A percentile compares a stretch with the other conserved stretches of the same genome.
phyloP scores from a whole-genome alignment of 2,888 invertebrate genomes.

The Homarus gammarus region DNA sequence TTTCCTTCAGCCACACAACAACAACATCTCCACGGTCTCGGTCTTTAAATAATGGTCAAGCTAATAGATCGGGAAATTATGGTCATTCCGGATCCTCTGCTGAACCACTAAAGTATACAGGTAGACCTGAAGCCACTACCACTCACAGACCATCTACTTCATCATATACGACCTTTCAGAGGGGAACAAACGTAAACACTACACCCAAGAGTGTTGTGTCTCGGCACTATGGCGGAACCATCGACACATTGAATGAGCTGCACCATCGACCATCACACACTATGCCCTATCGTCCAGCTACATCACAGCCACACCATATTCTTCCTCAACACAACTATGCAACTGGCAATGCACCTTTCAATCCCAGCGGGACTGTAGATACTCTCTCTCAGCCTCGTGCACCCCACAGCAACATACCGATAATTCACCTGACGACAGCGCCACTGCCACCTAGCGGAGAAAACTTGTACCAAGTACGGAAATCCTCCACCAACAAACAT shows the following conservation, averaged over 20 bases:
- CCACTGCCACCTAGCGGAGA: not conserved
- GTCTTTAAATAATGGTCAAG: not conserved
- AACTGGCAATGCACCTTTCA: conserved; percentile 21
- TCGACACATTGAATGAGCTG: not conserved
- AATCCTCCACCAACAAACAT: not conserved
- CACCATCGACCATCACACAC: not conserved
- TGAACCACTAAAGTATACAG: too few species aligned
- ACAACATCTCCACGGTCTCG: conserved; percentile 4
- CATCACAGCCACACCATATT: not conserved
- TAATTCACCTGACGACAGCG: conserved; percentile 11
- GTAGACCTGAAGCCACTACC: too few species aligned
- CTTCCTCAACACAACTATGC: not conserved
- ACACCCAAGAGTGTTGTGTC: not conserved
- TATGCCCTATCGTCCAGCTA: not conserved
- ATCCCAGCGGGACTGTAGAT: not conserved
- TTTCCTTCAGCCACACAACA: not conserved
- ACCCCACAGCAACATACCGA: not conserved
- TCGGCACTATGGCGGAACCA: not conserved
- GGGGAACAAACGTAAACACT: too few species aligned
- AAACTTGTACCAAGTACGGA: not conserved
- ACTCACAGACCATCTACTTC: not conserved
- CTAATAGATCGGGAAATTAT: too few species aligned
- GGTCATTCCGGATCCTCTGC: too few species aligned
- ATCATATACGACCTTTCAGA: too few species aligned
- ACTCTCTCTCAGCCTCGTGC: not conserved